A percentile compares a stretch with the other conserved stretches of the same genome.
These are phyloP conservation scores for Psittacus erithacus DNA, from an alignment of 2,113 vertebrate species.

Conservation along the genomic window DNA sequence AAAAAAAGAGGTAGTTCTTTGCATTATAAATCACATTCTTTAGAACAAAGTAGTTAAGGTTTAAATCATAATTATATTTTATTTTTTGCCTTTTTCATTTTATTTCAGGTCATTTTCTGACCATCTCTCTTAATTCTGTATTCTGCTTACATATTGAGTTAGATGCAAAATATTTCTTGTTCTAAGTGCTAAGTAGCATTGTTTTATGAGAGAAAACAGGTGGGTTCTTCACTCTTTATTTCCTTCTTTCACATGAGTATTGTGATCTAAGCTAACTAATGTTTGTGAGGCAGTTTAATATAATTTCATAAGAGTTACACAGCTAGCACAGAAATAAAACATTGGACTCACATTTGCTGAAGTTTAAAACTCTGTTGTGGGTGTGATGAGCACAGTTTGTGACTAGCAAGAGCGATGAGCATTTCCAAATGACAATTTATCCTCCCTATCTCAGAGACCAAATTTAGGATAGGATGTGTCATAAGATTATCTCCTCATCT, in stretches of 20 bases:
- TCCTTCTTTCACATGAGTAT: background rate
- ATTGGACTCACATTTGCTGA: background rate
- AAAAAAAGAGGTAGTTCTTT: background rate
- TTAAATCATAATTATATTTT: background rate
- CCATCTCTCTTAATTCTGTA: background rate
- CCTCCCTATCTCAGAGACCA: background rate
- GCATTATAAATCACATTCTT: background rate
- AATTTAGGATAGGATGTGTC: conserved; percentile 36
- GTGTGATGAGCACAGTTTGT: conserved; percentile 46
- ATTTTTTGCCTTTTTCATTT: background rate
- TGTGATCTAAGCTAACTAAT: background rate
- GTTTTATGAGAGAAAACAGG: conserved; percentile 13
- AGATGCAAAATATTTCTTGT: background rate
- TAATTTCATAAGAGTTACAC: background rate
- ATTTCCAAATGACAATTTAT: conserved; percentile 47
- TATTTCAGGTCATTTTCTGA: background rate
- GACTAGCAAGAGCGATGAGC: background rate
- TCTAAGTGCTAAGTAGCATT: background rate
- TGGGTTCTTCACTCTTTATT: background rate
- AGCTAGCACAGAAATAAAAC: conserved; percentile 25
- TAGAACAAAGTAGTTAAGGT: background rate
- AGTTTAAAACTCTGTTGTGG: background rate
- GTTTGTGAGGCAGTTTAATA: background rate
- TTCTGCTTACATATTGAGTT: background rate
- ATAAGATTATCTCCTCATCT: conserved; percentile 20